These are phyloP conservation scores for Argyrosomus japonicus DNA, from an alignment of 2,113 vertebrate genomes.

Conservation along the genomic window DNA sequence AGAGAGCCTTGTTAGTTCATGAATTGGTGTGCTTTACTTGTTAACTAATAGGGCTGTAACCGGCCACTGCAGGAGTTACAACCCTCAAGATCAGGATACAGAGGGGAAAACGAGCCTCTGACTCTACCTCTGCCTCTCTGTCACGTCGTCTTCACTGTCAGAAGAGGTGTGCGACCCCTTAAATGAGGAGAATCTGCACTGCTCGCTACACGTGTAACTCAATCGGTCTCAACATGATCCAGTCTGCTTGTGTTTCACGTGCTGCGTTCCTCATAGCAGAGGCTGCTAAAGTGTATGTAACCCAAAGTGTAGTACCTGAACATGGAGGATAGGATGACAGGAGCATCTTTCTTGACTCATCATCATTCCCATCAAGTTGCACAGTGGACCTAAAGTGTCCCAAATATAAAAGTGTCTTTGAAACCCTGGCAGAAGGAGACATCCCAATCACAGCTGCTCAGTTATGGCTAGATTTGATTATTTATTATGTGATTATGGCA, in stretches of 20 bases:
- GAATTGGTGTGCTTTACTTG: slow-evolving; percentile 4
- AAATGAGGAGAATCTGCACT: slow-evolving; percentile 35
- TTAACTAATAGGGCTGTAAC: background rate
- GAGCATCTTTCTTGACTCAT: background rate
- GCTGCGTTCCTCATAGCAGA: slow-evolving; percentile 16
- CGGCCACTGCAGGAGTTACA: slow-evolving; percentile 1
- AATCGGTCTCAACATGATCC: slow-evolving; percentile 55
- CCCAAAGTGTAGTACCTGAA: slow-evolving; percentile 1
- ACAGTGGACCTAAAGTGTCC: background rate
- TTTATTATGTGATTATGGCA: background rate
- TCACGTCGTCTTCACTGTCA: slow-evolving; percentile 34
- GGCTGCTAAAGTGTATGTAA: slow-evolving; percentile 7
- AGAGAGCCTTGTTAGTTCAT: background rate
- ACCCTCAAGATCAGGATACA: slow-evolving; percentile 8
- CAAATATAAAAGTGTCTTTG: background rate
- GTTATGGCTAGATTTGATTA: background rate
- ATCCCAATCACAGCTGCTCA: background rate
- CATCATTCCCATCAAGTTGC: background rate
- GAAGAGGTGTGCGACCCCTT: slow-evolving; percentile 7
- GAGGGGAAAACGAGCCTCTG: background rate
- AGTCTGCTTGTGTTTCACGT: slow-evolving; percentile 55
- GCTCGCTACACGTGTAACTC: slow-evolving; percentile 37
- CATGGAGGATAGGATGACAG: slow-evolving; percentile 25
- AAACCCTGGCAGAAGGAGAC: background rate
- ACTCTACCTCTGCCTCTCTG: background rate